phyloP scores from a whole-genome alignment of 2,113 vertebrate species.

The Salminus brasiliensis region DNA sequence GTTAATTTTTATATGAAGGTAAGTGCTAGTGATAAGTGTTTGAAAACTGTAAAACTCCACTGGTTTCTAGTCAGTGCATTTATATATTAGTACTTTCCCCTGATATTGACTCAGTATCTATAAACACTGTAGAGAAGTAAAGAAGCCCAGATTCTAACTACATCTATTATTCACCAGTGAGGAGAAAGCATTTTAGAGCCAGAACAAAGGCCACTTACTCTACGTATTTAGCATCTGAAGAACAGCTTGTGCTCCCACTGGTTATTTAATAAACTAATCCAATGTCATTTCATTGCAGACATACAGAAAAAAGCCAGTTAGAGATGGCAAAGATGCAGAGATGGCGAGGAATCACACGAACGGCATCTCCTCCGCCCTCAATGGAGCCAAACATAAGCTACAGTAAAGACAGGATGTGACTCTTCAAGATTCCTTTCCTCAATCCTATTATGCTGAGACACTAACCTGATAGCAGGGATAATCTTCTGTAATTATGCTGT shows the following conservation, averaged over 20 bases:
- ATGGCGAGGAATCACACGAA: conserved; percentile 79
- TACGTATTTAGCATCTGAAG: not conserved
- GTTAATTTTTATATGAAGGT: conserved; percentile 89
- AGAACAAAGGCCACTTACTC: not conserved
- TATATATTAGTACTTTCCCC: not conserved
- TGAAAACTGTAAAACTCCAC: not conserved
- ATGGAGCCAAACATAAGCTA: conserved; percentile 77
- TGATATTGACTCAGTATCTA: not conserved
- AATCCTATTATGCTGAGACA: conserved; percentile 38
- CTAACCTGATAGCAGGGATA: conserved; percentile 44
- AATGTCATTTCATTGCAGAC: conserved; percentile 68
- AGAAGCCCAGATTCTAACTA: not conserved
- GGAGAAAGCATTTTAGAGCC: not conserved
- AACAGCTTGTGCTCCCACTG: not conserved
- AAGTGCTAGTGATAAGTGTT: conserved; percentile 47
- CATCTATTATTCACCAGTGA: not conserved
- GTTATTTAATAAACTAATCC: not conserved
- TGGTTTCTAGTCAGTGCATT: not conserved
- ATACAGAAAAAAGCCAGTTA: conserved; percentile 75
- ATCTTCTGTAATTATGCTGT: conserved; percentile 30
- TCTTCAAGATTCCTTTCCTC: conserved; percentile 5
- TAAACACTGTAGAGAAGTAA: not conserved
- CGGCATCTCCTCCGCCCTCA: conserved; percentile 67
- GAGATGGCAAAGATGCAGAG: conserved; percentile 61
- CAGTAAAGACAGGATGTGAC: conserved; percentile 65